Evolutionary conservation across 1,140 invertebrate species (phyloP), one percentile per base, ranked within the genome.

Genomic region (Berghia stephanieae): DNA sequence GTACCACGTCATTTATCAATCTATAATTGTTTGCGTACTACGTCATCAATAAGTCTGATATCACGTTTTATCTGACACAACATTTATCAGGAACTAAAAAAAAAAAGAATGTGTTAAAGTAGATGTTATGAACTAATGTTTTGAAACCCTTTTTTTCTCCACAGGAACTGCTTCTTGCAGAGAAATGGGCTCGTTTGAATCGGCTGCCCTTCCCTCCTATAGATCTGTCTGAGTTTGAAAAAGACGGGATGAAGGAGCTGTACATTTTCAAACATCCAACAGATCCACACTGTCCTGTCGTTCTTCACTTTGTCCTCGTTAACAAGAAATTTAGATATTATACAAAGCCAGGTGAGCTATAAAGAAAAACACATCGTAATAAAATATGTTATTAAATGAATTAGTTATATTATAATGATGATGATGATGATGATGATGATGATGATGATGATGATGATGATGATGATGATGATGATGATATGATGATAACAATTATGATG

Each of bases 141-240:
- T 3, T 63, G 24, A 3, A 38, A 69, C 4, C 36, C 36, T 75
- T 70, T 67, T 16, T 75, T 63, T 69, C 24, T 69, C 77, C 78
- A 38, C 77, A 91, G 89, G 90, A 91, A 84, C 82, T 91, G 40
- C 77, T 89, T 2, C 74, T 90, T 38, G 89, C 90, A 0, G 90
- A 90, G 76, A 88, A 88, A 78, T 91, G 91, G 91, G 91, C 91
- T 1, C 79, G 80, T 16, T 78, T 89, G 44, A 90, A 91, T 66
- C 83, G 88, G 40, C 80, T 90, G 31, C 85, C 88, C 1, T 91
- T 91, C 80, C 91, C 91, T 13, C 90, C 90, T 0, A 89, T 91
- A 55, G 85, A 90, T 77, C 82, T 88, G 5, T 79, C 81, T 4
- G 89, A 88, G 27, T 82, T 86, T 79, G 82, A 89, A 34, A 81